Evolutionary conservation across 2,113 vertebrate genomes (phyloP), one percentile per base, ranked within the genome.

Genomic region (Elanoides forficatus): DNA sequence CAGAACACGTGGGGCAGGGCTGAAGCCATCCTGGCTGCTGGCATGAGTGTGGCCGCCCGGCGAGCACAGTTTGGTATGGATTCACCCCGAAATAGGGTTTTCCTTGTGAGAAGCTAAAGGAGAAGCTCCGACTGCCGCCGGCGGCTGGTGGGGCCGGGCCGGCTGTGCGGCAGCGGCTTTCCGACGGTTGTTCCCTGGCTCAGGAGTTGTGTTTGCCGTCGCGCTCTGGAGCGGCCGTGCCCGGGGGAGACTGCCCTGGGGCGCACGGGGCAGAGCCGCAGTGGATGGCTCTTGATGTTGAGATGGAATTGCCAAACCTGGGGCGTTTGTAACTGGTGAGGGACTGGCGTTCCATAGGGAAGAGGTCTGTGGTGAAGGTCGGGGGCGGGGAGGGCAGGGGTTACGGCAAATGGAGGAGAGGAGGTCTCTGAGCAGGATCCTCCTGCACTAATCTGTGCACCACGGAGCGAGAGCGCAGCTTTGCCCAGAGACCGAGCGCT

Each of bases 401-500:
- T 26, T 30, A 15, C 0, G 6, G 72, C 81, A 56, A 4, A 29
- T 3, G 4, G 32, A 43, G 26, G 38, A 16, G 26, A 5, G 0
- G 6, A 43, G 66, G 30, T 30, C 50, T 17, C 45, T 13, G 40
- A 27, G 58, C 58, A 3, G 53, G 12, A 9, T 8, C 36, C 15
- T 71, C 13, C 34, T 30, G 59, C 3, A 0, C 32, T 5, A 1
- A 1, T 20, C 10, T 0, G 55, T 2, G 45, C 1, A 0, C 71
- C 4, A 1, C 3, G 1, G 36, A 58, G 80, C 5, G 11, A 27
- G 81, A n/a, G 34, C 30, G 0, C 27, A 12, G 78, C 80, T 65
- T 43, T 36, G 70, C 30, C 30, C 6, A 0, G 30, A 36, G 59
- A 23, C 7, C 0, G 0, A 23, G 14, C 18, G 0, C 81, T 58